Conservation (phyloP, 2,888 invertebrate species). For the Orthonychiurus folsomi region DNA sequence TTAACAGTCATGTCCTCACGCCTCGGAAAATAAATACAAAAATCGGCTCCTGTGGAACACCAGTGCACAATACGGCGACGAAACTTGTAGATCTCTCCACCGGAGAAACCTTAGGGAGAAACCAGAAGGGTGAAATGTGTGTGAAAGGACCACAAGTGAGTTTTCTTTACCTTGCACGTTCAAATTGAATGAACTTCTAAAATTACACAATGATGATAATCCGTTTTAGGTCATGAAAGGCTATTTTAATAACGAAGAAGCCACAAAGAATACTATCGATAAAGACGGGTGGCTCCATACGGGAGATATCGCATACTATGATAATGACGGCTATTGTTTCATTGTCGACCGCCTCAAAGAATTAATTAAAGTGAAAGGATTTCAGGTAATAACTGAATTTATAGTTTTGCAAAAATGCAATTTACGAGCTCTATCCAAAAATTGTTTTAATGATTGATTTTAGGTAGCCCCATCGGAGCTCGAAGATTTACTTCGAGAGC, state of each 20-base stretch:
- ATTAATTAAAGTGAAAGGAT: conserved; percentile 75
- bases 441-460: not conserved
- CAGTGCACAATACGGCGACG: conserved; percentile 49
- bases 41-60: conserved; percentile 20
- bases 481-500: conserved; percentile 14
- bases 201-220: not conserved
- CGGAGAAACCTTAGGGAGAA: conserved; percentile 52
- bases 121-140: conserved; percentile 62
- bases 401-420: not conserved
- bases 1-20: conserved; percentile 24
- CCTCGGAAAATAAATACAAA: conserved; percentile 23
- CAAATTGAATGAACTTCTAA: not conserved
- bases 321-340: conserved; percentile 30
- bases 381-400: too few relatives aligned
- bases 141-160: conserved; percentile 47
- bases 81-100: conserved; percentile 54
- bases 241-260: conserved; percentile 65
- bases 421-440: not conserved
- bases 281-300: conserved; percentile 71
- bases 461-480: conserved; percentile 21
- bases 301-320: conserved; percentile 45
- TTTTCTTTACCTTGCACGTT: not conserved
- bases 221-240: conserved; percentile 54
- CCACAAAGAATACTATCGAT: conserved; percentile 63
- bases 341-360: conserved; percentile 53